These are phyloP conservation scores for Dysdera silvatica DNA, from an alignment of 1,140 invertebrate species.

Conservation along the genomic window DNA sequence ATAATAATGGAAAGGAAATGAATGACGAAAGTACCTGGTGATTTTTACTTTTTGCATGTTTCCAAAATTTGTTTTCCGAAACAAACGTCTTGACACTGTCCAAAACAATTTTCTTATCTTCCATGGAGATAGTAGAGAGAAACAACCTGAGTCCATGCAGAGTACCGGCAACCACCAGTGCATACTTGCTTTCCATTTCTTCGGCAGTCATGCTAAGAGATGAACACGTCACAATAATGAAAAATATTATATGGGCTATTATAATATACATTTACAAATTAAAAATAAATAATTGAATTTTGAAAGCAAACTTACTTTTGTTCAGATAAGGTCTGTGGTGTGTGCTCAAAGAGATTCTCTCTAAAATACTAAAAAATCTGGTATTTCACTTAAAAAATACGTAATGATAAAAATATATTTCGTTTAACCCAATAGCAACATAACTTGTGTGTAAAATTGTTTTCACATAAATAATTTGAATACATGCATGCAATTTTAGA, in stretches of 20 bases:
- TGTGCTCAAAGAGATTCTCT: constrained; percentile 61
- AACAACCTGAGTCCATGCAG: constrained; percentile 58
- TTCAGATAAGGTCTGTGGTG: constrained; percentile 54
- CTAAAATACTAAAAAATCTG: constrained; percentile 53
- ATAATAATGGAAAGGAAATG: not conserved
- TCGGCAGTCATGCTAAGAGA: constrained; percentile 51
- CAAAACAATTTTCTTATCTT: constrained; percentile 29
- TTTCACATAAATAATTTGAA: not conserved
- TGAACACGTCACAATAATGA: constrained; percentile 34
- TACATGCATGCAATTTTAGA: not conserved
- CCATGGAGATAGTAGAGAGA: constrained; percentile 34
- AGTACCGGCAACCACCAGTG: constrained; percentile 57
- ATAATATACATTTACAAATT: constrained; percentile 27
- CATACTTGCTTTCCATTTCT: constrained; percentile 64
- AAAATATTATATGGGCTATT: constrained; percentile 9
- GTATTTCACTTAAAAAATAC: too few relatives aligned
- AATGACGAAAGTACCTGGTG: constrained; percentile 41
- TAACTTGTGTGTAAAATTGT: not conserved
- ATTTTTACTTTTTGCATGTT: constrained; percentile 53
- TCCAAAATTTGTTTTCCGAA: constrained; percentile 62
- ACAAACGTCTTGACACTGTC: constrained; percentile 42
- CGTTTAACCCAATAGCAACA: not conserved
- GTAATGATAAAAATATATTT: not conserved
- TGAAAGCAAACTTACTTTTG: constrained; percentile 49
- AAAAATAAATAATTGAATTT: not conserved